Conservation (phyloP, 2,888 invertebrate species). For the Kuschelorhynchus macadamiae region DNA sequence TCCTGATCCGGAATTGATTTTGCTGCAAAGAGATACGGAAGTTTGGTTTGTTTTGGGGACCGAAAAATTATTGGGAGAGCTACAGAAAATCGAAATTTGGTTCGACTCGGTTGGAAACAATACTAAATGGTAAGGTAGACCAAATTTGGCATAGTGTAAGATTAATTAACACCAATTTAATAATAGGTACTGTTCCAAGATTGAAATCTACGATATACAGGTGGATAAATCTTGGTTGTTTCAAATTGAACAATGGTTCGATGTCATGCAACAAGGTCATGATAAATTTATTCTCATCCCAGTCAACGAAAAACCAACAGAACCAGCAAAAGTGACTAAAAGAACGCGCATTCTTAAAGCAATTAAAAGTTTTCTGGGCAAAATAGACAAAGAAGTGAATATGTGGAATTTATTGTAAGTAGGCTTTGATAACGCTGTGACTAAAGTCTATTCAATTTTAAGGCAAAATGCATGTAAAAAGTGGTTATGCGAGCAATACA, state of each 20-base stretch:
- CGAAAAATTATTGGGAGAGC: slow-evolving; percentile 53
- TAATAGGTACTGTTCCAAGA: slow-evolving; percentile 55
- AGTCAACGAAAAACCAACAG: neutral
- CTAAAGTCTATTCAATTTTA: no score
- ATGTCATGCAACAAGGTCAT: slow-evolving; percentile 29
- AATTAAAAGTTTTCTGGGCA: slow-evolving; percentile 20
- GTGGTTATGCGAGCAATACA: no score
- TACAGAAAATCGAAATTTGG: slow-evolving; percentile 58
- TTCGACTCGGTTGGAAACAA: slow-evolving; percentile 57
- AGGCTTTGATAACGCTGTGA: neutral
- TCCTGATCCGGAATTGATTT: slow-evolving; percentile 58
- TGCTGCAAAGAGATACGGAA: slow-evolving; percentile 56
- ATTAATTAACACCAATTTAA: slow-evolving; percentile 18
- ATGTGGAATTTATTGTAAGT: slow-evolving; percentile 48
- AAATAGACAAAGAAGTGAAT: slow-evolving; percentile 13
- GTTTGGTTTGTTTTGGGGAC: slow-evolving; percentile 60
- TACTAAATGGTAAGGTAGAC: slow-evolving; percentile 55
- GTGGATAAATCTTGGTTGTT: slow-evolving; percentile 54
- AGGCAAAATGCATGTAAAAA: no score
- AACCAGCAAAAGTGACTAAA: neutral
- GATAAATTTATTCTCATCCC: slow-evolving; percentile 17
- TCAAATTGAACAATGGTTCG: slow-evolving; percentile 53
- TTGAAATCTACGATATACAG: slow-evolving; percentile 58
- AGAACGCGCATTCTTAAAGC: neutral
- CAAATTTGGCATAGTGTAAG: neutral